Evolutionary conservation across 2,113 vertebrate species (phyloP).

Genomic region (Noctilio leporinus): DNA sequence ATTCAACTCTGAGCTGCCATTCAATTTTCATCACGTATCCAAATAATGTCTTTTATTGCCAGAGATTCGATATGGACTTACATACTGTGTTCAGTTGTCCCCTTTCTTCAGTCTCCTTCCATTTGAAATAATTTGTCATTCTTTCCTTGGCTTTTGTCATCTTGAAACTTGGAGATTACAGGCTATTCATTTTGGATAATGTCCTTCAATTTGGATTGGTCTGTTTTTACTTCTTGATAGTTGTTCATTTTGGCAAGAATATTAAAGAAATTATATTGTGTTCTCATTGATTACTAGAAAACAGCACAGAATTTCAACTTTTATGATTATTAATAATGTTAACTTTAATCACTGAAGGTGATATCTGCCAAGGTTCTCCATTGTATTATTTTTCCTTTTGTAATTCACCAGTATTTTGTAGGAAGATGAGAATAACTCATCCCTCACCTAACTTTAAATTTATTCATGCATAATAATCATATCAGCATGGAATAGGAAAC

Average conservation of each 20-base stretch:
- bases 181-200: background rate
- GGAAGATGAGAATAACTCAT: background rate
- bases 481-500: background rate
- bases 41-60: background rate
- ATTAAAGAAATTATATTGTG: background rate
- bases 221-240: background rate
- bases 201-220: background rate
- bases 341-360: background rate
- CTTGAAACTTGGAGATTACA: background rate
- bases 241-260: background rate
- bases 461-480: background rate
- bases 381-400: background rate
- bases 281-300: background rate
- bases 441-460: background rate
- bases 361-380: background rate
- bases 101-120: background rate
- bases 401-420: background rate
- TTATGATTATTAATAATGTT: background rate
- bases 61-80: background rate
- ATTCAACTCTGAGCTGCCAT: background rate
- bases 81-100: background rate
- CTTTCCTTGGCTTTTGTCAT: background rate
- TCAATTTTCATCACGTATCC: background rate
- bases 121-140: background rate
- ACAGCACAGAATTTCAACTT: background rate